Percentiles rank a stretch among this genome's conserved stretches.
phyloP scores from a whole-genome alignment of 1,140 invertebrate species.

The Zophobas morio region DNA sequence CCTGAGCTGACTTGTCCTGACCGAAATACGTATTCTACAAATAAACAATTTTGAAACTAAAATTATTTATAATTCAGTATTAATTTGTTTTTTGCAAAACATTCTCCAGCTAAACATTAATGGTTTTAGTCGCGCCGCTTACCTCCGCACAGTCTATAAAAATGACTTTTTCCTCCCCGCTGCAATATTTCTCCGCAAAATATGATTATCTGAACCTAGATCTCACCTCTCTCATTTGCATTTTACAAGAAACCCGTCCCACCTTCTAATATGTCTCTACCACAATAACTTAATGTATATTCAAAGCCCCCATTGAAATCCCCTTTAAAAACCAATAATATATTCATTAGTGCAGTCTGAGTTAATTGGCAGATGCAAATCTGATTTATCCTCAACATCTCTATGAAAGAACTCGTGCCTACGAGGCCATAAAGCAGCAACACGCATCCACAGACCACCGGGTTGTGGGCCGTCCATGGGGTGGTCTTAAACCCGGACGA shows the following conservation, averaged over 20 bases:
- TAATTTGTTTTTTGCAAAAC: no score
- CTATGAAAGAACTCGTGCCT: conserved; percentile 26
- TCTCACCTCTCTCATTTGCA: conserved; percentile 18
- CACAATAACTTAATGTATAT: conserved; percentile 35
- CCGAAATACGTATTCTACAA: no score
- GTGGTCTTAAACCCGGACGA: conserved; percentile 27
- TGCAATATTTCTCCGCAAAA: conserved; percentile 10
- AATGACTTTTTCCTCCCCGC: not conserved
- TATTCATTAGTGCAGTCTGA: conserved; percentile 16
- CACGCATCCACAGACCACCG: conserved; percentile 22
- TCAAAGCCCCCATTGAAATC: conserved; percentile 28
- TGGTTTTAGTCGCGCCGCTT: no score
- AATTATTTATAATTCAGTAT: no score
- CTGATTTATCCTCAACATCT: not conserved
- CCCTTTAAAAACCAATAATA: conserved; percentile 13
- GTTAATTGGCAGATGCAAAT: conserved; percentile 34
- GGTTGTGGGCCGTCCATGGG: conserved; percentile 18
- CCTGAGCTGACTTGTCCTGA: no score
- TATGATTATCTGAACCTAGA: conserved; percentile 34
- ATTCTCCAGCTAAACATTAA: no score
- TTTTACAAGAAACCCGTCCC: conserved; percentile 26
- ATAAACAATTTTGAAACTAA: no score
- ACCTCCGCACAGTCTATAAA: not conserved
- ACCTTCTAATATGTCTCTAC: conserved; percentile 24
- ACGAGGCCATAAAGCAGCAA: conserved; percentile 28